Evolutionary conservation across 2,113 vertebrate species (phyloP).

Genomic region (Strix uralensis): DNA sequence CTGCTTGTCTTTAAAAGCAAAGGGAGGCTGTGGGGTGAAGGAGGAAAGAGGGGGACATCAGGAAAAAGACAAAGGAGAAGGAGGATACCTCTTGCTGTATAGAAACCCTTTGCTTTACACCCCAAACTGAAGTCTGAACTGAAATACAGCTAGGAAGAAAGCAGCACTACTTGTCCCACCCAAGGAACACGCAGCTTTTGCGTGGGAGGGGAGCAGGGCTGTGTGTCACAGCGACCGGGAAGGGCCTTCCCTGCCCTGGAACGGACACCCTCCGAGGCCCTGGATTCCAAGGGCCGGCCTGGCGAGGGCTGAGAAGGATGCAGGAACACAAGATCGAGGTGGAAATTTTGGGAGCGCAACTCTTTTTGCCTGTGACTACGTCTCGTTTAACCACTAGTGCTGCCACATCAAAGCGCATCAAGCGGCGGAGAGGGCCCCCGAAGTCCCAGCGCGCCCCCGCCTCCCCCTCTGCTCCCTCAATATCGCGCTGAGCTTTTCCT

Average conservation of each 20-base stretch:
- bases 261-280: fast-evolving
- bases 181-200: background rate
- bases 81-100: background rate
- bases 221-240: background rate
- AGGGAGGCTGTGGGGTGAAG: background rate
- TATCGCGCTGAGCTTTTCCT: background rate
- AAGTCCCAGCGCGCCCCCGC: fast-evolving
- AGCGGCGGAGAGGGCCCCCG: background rate
- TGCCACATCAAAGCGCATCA: background rate
- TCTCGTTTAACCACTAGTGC: background rate
- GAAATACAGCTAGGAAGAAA: background rate
- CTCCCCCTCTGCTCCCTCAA: too few species aligned
- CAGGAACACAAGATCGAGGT: fast-evolving
- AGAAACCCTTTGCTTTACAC: background rate
- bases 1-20: background rate
- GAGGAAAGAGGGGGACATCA: background rate
- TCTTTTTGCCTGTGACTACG: fast-evolving
- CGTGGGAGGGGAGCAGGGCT: background rate
- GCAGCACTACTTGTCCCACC: background rate
- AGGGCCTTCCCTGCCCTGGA: background rate
- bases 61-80: background rate
- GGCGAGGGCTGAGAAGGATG: background rate
- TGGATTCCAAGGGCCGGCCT: background rate
- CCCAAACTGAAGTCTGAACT: background rate
- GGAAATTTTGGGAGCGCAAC: fast-evolving